Conservation (phyloP, 1,140 invertebrate genomes). For the Asbolus verrucosus region DNA sequence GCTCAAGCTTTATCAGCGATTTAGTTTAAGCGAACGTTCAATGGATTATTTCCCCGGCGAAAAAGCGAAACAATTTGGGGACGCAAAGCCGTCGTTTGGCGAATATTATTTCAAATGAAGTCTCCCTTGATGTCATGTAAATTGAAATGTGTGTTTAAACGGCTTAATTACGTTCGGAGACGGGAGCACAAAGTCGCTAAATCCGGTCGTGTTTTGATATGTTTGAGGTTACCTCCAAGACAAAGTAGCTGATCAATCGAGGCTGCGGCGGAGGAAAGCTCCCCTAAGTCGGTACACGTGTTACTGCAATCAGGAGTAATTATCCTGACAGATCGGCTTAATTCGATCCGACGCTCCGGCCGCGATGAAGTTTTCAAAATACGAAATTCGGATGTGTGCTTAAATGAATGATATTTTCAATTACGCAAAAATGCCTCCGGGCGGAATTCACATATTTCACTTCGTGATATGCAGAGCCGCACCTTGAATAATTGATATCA, state of each 20-base stretch:
- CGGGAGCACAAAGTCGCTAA: not conserved
- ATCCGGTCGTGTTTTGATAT: constrained; percentile 23
- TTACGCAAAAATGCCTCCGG: constrained; percentile 49
- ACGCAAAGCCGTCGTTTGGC: not conserved
- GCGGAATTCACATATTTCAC: constrained; percentile 48
- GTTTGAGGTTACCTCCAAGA: constrained; percentile 4
- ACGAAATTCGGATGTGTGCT: not conserved
- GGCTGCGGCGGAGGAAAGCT: constrained; percentile 5
- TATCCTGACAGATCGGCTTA: constrained; percentile 11
- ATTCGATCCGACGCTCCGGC: not conserved
- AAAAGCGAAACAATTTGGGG: too few species aligned
- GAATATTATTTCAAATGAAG: too few species aligned
- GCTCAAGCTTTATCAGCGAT: too few species aligned
- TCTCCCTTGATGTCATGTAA: too few species aligned
- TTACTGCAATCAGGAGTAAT: constrained; percentile 19
- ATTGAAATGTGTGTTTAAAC: constrained; percentile 23
- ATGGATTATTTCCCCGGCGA: too few species aligned
- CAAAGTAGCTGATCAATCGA: constrained; percentile 30
- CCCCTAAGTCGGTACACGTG: constrained; percentile 17
- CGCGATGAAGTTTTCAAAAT: not conserved
- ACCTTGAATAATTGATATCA: constrained; percentile 58
- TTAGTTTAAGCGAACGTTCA: too few species aligned
- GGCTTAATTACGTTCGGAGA: constrained; percentile 20
- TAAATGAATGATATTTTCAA: constrained; percentile 48
- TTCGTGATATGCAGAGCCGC: constrained; percentile 51